Evolutionary conservation across 2,113 vertebrate genomes (phyloP).

Genomic region (Bubalus kerabau): DNA sequence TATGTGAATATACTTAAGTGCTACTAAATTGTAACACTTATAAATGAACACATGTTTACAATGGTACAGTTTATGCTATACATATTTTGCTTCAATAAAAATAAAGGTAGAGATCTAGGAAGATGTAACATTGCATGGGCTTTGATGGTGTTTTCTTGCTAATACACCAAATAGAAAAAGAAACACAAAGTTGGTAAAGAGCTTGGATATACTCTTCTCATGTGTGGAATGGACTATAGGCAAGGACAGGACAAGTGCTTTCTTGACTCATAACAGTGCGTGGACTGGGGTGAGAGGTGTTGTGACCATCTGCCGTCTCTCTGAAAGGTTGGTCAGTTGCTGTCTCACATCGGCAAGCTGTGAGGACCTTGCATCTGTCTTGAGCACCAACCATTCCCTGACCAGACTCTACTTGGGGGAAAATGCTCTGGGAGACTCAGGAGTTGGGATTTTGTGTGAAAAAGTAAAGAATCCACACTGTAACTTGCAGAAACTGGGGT

Average conservation of each 20-base stretch:
- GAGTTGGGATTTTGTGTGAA: slow-evolving; percentile 54
- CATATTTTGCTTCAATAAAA: neutral
- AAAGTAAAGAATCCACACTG: slow-evolving; percentile 5
- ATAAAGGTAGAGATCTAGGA: neutral
- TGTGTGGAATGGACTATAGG: neutral
- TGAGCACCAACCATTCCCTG: slow-evolving; percentile 68
- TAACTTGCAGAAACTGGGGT: slow-evolving; percentile 63
- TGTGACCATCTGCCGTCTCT: neutral
- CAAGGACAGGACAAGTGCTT: neutral
- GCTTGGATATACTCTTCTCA: too few relatives aligned
- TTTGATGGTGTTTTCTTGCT: neutral
- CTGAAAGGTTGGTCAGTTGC: slow-evolving; percentile 78
- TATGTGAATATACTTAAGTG: neutral
- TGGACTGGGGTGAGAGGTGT: neutral
- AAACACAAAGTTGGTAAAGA: neutral
- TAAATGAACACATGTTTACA: neutral
- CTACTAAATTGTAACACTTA: neutral
- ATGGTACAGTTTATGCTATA: neutral
- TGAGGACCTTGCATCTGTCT: slow-evolving; percentile 43
- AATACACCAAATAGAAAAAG: neutral
- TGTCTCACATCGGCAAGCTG: slow-evolving; percentile 73
- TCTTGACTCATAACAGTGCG: neutral
- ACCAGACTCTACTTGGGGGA: slow-evolving; percentile 63
- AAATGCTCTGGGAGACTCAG: slow-evolving; percentile 54
- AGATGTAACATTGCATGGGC: neutral